Conservation (phyloP, 2,113 vertebrate genomes). For the Mustelus asterias region DNA sequence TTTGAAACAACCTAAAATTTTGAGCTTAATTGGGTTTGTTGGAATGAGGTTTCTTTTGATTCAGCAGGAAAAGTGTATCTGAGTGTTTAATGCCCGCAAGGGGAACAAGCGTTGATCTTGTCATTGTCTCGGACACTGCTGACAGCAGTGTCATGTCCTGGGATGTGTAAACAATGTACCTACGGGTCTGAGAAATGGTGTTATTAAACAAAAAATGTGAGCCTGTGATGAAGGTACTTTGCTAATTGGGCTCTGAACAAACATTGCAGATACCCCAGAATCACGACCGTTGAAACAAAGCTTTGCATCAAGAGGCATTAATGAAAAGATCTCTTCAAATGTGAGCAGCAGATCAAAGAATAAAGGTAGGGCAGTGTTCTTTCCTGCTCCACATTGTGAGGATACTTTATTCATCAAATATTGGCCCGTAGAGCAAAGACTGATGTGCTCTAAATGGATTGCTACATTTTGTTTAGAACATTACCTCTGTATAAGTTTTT, state of each 20-base stretch:
- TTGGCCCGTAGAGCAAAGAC: neutral
- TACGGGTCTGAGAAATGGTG: neutral
- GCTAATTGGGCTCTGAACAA: neutral
- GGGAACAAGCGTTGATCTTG: neutral
- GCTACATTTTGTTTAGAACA: neutral
- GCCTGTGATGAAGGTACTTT: neutral
- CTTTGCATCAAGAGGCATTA: neutral
- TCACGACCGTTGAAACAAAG: neutral
- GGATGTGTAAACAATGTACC: neutral
- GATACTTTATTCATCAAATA: neutral
- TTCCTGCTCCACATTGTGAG: neutral
- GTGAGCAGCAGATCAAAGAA: constrained; percentile 5
- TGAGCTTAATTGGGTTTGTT: neutral
- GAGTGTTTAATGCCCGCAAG: neutral
- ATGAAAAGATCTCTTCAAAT: constrained; percentile 31
- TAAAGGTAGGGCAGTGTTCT: constrained; percentile 8
- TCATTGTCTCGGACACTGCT: neutral
- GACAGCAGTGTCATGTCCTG: neutral
- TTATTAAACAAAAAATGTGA: neutral
- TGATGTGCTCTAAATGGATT: neutral
- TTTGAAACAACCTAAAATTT: neutral
- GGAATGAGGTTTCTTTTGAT: neutral
- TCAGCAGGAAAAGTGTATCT: neutral
- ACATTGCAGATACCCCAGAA: neutral
- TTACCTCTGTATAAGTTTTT: neutral